Base-by-base conservation (phyloP, 2,113 vertebrate species). In the Nycticryphes semicollaris region DNA sequence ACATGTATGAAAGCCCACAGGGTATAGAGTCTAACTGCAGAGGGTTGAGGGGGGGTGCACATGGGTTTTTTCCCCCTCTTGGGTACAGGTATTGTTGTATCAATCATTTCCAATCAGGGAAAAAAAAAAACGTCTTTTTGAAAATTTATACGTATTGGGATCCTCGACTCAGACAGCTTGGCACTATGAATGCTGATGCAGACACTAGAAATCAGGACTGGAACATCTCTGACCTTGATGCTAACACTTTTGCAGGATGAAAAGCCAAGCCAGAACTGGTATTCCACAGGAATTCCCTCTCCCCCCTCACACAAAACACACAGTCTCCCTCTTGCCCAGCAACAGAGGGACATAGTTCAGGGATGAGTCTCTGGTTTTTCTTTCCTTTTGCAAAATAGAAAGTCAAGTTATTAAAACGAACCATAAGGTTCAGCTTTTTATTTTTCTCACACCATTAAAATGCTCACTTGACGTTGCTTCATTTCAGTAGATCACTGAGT, bases 21-120 rank as follows among this genome's bases (percentile, higher is more conserved):
- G 15, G 6, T 39, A 59, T 1, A 54, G 7, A 70, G 35, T n/a
- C 22, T 37, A 60, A 1, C 19, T 33, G 27, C 28, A 89, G 70
- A 60, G 19, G 12, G 4, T 4, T 67, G 7, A 2, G 10, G 4
- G 4, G 5, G 4, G 11, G 6, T 51, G 43, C 4, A 31, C 0
- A 0, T 9, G 6, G 27, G 4, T 28, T 54, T 54, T 20, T 60
- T 6, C 2, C 9, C 12, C 8, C 2, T 25, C 47, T 63, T 30
- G 47, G 33, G 33, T 76, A 68, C 0, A 6, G 3, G 3, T 70
- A 84, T 50, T 45, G 25, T 16, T 25, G 4, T 50, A 66, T 30
- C 21, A 84, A 24, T 59, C 1, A 66, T 31, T 72, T 75, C 57
- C 24, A 76, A n/a, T 20, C 6, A 54, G 7, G 1, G 31, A n/a